Conservation (phyloP, 2,113 vertebrate genomes). For the Bathybates hornii region DNA sequence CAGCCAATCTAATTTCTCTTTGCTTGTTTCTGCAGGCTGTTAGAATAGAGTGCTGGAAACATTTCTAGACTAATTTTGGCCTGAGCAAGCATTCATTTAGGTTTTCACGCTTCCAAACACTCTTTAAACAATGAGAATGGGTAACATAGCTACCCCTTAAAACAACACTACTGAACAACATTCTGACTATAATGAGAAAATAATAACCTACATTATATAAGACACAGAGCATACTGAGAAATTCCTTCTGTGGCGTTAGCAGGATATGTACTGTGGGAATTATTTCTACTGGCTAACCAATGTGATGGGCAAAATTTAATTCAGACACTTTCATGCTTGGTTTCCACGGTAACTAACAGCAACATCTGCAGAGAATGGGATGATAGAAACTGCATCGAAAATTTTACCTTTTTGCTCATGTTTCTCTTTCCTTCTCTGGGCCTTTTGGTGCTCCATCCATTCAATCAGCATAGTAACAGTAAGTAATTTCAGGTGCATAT, state of each 20-base stretch:
- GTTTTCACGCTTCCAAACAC: background rate
- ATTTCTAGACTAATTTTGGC: background rate
- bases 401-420: background rate
- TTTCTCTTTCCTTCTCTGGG: background rate
- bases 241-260: background rate
- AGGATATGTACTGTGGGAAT: background rate
- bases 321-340: background rate
- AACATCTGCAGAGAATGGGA: background rate
- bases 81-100: background rate
- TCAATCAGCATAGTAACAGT: background rate
- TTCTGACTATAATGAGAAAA: background rate
- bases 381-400: background rate
- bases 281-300: background rate
- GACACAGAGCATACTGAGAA: background rate
- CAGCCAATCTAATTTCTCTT: background rate
- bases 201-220: background rate
- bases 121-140: background rate
- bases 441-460: background rate
- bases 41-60: background rate
- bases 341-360: slow-evolving; percentile 19
- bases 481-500: background rate
- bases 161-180: background rate
- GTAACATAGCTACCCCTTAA: background rate
- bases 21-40: background rate
- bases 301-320: background rate